Base-by-base conservation (phyloP, 1,140 invertebrate genomes). In the Metaphire vulgaris region DNA sequence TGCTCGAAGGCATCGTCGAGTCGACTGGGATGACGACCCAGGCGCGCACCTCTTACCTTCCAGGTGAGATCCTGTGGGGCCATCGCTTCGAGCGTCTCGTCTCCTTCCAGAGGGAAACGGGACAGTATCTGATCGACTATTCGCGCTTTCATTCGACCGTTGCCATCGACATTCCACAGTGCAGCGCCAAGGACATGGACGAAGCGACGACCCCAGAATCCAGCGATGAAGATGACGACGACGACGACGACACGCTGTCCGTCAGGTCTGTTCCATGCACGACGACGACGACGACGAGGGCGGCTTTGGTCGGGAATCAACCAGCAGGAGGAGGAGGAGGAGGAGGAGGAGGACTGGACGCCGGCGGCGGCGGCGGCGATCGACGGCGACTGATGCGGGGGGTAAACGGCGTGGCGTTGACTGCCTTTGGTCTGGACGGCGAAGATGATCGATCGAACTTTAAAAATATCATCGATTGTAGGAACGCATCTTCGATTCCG, bases 1-100 rank as follows among this genome's bases (percentile, higher is more conserved):
- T 78, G 97, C 31, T 75, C 15, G 75, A 69, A n/a, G n/a, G n/a
- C n/a, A n/a, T n/a, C n/a, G n/a, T n/a, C n/a, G n/a, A n/a, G n/a
- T n/a, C n/a, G n/a, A 75, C 74, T 12, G 26, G 77, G 21, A 79
- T 79, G 77, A 77, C 74, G 26, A 80, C 79, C 2, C 77, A 94
- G 85, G 92, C 92, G 0, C 87, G 94, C 16, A 93, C 94, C 0
- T 96, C 94, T 80, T 98, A 97, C n/a, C n/a, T n/a, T n/a, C n/a
- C n/a, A n/a, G n/a, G n/a, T n/a, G n/a, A n/a, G n/a, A n/a, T n/a
- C n/a, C 71, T 79, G 21, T 79, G 72, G 74, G 74, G 76, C 0
- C 76, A 75, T 21, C 69, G 72, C 1, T 76, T 78, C 32, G 79
- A 80, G 67, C 56, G 69, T 33, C 72, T 80, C 21, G 81, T 84